These are phyloP conservation scores for Sprattus sprattus DNA, from an alignment of 2,113 vertebrate species.

Conservation along the genomic window DNA sequence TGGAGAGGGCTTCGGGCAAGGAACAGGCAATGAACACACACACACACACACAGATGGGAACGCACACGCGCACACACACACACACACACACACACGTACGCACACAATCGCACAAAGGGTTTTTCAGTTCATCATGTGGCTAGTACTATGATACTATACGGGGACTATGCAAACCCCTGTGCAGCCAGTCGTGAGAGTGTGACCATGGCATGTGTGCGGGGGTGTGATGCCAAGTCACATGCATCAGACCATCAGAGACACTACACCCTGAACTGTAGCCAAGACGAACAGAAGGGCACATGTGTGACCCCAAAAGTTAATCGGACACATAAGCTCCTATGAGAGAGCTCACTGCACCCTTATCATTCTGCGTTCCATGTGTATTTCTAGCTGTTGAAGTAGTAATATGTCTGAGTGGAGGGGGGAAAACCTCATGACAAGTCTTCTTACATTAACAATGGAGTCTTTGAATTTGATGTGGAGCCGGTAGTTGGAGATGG, in stretches of 20 bases:
- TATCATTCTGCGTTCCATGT: neutral
- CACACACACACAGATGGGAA: neutral
- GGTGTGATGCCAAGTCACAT: neutral
- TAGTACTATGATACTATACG: neutral
- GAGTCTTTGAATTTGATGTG: constrained; percentile 99
- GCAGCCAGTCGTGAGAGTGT: no score
- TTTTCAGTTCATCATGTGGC: neutral
- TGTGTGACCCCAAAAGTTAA: neutral
- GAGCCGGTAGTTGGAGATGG: constrained; percentile 97
- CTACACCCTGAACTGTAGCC: neutral
- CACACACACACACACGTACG: neutral
- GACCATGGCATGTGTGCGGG: neutral
- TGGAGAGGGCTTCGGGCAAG: neutral
- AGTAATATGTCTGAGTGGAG: neutral
- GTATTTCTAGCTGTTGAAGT: neutral
- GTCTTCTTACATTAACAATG: constrained; percentile 88
- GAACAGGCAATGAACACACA: neutral
- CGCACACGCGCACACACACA: neutral
- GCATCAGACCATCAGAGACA: neutral
- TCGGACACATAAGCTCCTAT: neutral
- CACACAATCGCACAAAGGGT: neutral
- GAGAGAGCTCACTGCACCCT: no score
- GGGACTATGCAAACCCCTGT: neutral
- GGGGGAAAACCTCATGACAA: neutral
- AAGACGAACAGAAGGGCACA: neutral